Evolutionary conservation across 2,888 invertebrate species (phyloP), one percentile per base, ranked within the genome.

Genomic region (Trichopoda pennipes): DNA sequence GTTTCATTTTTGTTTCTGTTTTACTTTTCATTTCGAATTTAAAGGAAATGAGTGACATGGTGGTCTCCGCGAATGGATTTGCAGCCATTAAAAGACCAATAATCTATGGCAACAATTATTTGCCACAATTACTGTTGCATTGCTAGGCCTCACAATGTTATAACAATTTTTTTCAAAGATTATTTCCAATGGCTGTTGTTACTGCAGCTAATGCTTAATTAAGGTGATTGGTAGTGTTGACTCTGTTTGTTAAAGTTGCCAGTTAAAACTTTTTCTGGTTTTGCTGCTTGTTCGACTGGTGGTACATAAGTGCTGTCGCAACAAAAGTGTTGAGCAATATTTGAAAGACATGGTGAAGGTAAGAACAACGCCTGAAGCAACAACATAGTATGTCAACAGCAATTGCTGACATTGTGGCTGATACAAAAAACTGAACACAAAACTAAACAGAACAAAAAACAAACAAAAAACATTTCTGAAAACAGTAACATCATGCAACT

Each of bases 21-120:
- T 58, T 38, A 12, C 53, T 51, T 42, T 55, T 49, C 32, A 23
- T 60, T 64, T 75, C 56, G 44, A 12, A 53, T 79, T 82, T 79
- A 79, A 68, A 70, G 66, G 68, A 82, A 82, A 79, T 66, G 72
- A 68, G 66, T 82, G 78, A 75, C 81, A 82, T 61, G 82, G 82
- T 82, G 82, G 82, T 82, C 60, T 66, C 42, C 49, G 44, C 69
- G 55, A 63, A 73, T 81, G 64, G 64, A 61, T 75, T 75, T 75
- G 42, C 35, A 70, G 51, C 82, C 79, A 82, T 79, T 79, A 66
- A 82, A 79, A 80, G 80, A 84, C 86, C 88, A 89, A 79, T 79
- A 89, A 79, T 73, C 73, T 66, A 61, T 44, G 53, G 76, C 69
- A 60, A 47, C 61, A 69, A 49, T 86, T 85, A 85, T 86, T 86